Evolutionary conservation across 2,888 invertebrate species (phyloP).

Genomic region (Mesochorus sp.): DNA sequence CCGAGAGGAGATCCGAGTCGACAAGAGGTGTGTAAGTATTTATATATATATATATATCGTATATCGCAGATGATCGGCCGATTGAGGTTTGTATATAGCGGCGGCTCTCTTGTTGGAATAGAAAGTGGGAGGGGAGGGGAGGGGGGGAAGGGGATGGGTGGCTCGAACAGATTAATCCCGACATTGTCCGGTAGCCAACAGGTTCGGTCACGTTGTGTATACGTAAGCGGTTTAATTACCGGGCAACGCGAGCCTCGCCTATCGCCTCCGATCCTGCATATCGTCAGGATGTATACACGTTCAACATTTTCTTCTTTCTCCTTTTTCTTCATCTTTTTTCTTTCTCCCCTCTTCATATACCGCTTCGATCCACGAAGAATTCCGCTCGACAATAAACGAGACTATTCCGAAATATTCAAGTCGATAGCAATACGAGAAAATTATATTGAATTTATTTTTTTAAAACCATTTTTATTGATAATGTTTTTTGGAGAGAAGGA

Average conservation of each 20-base stretch:
- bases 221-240: constrained; percentile 65
- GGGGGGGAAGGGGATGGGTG: constrained; percentile 24
- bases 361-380: too few species aligned
- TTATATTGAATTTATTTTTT: too few species aligned
- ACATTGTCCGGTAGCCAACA: constrained; percentile 67
- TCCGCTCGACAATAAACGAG: too few species aligned
- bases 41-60: neutral
- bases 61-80: constrained; percentile 26
- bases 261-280: too few species aligned
- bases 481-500: too few species aligned
- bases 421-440: too few species aligned
- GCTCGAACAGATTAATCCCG: constrained; percentile 46
- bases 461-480: too few species aligned
- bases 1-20: constrained; percentile 38
- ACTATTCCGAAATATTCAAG: too few species aligned
- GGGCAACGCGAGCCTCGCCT: constrained; percentile 22
- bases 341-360: too few species aligned
- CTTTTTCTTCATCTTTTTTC: too few species aligned
- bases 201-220: constrained; percentile 63
- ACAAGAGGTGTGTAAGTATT: constrained; percentile 39
- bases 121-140: constrained; percentile 21
- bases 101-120: too few species aligned
- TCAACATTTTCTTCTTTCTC: neutral
- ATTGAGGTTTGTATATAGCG: constrained; percentile 12
- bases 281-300: too few species aligned